These are phyloP conservation scores for Wasmannia auropunctata DNA, from an alignment of 1,140 invertebrate species.

Conservation along the genomic window DNA sequence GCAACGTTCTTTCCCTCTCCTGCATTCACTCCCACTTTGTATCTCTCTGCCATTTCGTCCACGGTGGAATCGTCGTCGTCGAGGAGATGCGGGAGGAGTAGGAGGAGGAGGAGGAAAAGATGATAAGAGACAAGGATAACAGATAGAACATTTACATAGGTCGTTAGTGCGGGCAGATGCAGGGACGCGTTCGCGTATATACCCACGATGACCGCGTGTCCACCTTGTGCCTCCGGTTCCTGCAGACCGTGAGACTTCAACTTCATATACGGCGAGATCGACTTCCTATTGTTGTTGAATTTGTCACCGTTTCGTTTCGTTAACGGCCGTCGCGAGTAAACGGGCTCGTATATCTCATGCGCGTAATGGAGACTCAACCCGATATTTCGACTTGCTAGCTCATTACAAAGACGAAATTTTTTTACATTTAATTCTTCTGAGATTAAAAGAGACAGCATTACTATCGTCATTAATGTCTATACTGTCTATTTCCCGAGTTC, in stretches of 20 bases:
- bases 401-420: neutral
- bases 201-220: slow-evolving; percentile 25
- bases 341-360: slow-evolving; percentile 45
- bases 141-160: slow-evolving; percentile 83
- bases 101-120: slow-evolving; percentile 72
- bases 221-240: slow-evolving; percentile 58
- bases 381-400: slow-evolving; percentile 21
- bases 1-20: slow-evolving; percentile 20
- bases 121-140: slow-evolving; percentile 84
- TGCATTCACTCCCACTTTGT: slow-evolving; percentile 48
- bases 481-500: slow-evolving; percentile 6
- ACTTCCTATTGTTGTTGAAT: slow-evolving; percentile 33
- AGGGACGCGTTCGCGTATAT: slow-evolving; percentile 53
- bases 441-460: neutral
- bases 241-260: slow-evolving; percentile 58
- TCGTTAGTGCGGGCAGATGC: slow-evolving; percentile 78
- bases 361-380: slow-evolving; percentile 17
- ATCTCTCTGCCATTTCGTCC: slow-evolving; percentile 58
- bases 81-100: slow-evolving; percentile 65
- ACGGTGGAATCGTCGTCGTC: slow-evolving; percentile 57
- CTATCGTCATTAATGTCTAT: too few species aligned
- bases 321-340: slow-evolving; percentile 39
- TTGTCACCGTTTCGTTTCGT: slow-evolving; percentile 27
- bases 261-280: slow-evolving; percentile 16
- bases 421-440: neutral